Conservation (phyloP, 2,888 invertebrate genomes). For the Folsomia candida region DNA sequence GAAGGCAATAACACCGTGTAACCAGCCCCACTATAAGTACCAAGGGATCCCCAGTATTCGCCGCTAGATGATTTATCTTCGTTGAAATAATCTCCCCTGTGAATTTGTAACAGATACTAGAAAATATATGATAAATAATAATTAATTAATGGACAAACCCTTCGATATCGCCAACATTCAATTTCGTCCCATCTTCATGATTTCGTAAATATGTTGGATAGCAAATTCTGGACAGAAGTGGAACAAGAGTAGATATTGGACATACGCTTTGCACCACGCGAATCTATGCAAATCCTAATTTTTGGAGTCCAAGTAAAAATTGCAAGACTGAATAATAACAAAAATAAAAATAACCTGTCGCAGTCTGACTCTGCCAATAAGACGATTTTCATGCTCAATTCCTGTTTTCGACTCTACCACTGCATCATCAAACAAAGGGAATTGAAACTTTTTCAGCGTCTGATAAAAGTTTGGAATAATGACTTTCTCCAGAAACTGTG, state of each 20-base stretch:
- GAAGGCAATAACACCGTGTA: slow-evolving; percentile 58
- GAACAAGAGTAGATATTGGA: slow-evolving; percentile 28
- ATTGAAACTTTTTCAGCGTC: not conserved
- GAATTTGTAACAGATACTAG: too few relatives aligned
- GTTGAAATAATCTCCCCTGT: slow-evolving; percentile 52
- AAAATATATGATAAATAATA: too few relatives aligned
- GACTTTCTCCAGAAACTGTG: not conserved
- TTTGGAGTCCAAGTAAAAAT: not conserved
- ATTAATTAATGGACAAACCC: too few relatives aligned
- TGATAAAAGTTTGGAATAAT: not conserved
- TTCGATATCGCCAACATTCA: too few relatives aligned
- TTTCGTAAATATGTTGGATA: slow-evolving; percentile 21
- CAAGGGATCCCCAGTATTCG: slow-evolving; percentile 58
- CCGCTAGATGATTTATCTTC: slow-evolving; percentile 55
- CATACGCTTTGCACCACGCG: slow-evolving; percentile 27
- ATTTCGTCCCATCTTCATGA: too few relatives aligned
- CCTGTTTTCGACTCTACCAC: slow-evolving; percentile 48
- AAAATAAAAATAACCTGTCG: slow-evolving; percentile 52
- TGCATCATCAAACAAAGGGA: slow-evolving; percentile 13
- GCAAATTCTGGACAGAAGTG: slow-evolving; percentile 26
- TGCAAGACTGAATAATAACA: not conserved
- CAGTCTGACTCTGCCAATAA: slow-evolving; percentile 56
- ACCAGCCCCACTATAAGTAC: slow-evolving; percentile 60
- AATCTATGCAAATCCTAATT: slow-evolving; percentile 20
- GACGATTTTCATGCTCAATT: slow-evolving; percentile 56